phyloP scores from a whole-genome alignment of 2,113 vertebrate species.

The Aegypius monachus region DNA sequence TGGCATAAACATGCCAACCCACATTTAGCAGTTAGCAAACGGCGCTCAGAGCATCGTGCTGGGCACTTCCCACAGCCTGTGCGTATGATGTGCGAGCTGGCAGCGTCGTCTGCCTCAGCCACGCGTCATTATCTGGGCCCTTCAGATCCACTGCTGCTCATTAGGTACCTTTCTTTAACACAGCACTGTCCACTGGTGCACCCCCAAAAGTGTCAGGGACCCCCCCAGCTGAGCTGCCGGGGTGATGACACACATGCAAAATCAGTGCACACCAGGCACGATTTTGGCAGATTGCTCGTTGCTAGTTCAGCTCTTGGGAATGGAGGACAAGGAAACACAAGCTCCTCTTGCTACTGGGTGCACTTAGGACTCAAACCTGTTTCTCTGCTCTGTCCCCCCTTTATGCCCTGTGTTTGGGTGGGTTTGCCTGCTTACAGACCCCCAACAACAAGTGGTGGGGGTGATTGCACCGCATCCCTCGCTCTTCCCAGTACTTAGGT shows the following conservation, averaged over 20 bases:
- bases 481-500: not conserved
- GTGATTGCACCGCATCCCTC: not conserved
- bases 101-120: not conserved
- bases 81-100: not conserved
- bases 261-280: not conserved
- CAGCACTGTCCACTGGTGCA: not conserved
- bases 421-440: not conserved
- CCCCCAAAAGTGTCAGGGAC: not conserved
- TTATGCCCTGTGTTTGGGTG: not conserved
- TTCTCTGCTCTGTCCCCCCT: not conserved
- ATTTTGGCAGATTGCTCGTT: not conserved
- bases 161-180: not conserved
- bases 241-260: not conserved
- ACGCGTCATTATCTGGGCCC: not conserved
- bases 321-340: not conserved
- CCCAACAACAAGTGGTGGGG: accelerated
- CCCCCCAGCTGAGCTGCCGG: accelerated
- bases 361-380: not conserved
- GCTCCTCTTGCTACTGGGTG: not conserved
- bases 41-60: not conserved
- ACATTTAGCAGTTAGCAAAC: not conserved
- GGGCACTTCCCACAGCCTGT: not conserved
- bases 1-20: not conserved
- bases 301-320: not conserved
- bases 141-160: not conserved